A percentile compares a stretch with the other conserved stretches of the same genome.
phyloP scores from a whole-genome alignment of 2,797 vertebrate species.

The Mionectes olivaceus region DNA sequence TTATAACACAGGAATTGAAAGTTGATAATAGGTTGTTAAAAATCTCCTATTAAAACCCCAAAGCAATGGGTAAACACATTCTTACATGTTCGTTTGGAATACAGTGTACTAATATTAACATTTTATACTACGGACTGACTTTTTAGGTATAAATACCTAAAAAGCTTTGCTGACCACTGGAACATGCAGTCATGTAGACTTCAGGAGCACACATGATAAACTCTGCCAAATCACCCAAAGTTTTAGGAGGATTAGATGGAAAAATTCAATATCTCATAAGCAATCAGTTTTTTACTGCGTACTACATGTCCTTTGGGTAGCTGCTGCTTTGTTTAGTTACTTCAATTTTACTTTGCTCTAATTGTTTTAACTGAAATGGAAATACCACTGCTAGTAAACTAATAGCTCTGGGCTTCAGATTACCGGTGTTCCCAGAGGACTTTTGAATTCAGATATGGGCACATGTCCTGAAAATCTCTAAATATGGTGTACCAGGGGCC shows the following conservation, averaged over 20 bases:
- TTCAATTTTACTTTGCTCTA: not conserved
- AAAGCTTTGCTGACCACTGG: not conserved
- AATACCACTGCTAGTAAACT: not conserved
- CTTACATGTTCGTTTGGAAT: not conserved
- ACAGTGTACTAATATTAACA: not conserved
- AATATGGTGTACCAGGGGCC: rapidly evolving
- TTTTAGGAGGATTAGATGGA: not conserved
- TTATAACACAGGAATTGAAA: not conserved
- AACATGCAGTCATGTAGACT: not conserved
- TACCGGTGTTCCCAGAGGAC: not conserved
- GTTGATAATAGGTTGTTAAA: not conserved
- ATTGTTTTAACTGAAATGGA: not conserved
- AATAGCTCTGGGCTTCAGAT: not conserved
- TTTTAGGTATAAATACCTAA: not conserved
- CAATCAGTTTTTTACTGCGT: not conserved
- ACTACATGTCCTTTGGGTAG: not conserved
- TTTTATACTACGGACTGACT: not conserved
- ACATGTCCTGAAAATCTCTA: not conserved
- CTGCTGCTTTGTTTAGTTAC: not conserved
- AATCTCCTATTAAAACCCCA: not conserved
- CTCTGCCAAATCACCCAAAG: not conserved
- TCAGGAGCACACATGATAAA: not conserved
- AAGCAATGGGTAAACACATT: not conserved
- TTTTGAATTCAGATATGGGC: not conserved
- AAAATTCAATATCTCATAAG: not conserved